Percentiles rank a stretch among this genome's conserved stretches.
These are phyloP conservation scores for Morpho achilles DNA, from an alignment of 2,888 invertebrate species.

Conservation along the genomic window DNA sequence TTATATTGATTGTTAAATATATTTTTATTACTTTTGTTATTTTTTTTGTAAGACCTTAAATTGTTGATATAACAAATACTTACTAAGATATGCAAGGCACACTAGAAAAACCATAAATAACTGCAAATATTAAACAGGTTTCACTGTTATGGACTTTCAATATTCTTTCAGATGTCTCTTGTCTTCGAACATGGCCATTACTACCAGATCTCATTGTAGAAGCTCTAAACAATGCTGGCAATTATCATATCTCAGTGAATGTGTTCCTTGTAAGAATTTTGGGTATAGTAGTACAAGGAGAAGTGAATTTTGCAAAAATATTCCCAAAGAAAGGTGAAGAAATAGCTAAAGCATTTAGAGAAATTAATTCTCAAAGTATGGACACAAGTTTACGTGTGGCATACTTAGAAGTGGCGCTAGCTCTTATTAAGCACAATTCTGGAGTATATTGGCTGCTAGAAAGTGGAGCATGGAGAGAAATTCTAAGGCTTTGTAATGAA, in stretches of 20 bases:
- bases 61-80: too few species aligned
- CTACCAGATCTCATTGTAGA: conserved; percentile 51
- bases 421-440: conserved; percentile 80
- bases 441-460: conserved; percentile 84
- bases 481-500: conserved; percentile 80
- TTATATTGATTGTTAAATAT: too few species aligned
- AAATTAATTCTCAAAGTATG: conserved; percentile 50
- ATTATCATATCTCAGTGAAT: conserved; percentile 54
- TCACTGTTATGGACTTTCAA: background rate
- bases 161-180: conserved; percentile 51
- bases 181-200: conserved; percentile 42
- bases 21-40: too few species aligned
- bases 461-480: conserved; percentile 81
- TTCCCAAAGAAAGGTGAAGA: conserved; percentile 52
- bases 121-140: too few species aligned
- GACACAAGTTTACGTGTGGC: conserved; percentile 83
- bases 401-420: conserved; percentile 80
- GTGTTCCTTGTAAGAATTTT: conserved; percentile 82
- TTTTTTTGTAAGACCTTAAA: too few species aligned
- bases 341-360: conserved; percentile 42
- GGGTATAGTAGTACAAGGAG: conserved; percentile 78
- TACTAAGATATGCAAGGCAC: too few species aligned
- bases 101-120: too few species aligned
- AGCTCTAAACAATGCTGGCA: conserved; percentile 40
- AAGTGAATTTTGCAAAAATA: conserved; percentile 80